Percentiles rank a stretch among this genome's conserved stretches.
Evolutionary conservation across 2,113 vertebrate species (phyloP).

Genomic region (Thalassoma bifasciatum): DNA sequence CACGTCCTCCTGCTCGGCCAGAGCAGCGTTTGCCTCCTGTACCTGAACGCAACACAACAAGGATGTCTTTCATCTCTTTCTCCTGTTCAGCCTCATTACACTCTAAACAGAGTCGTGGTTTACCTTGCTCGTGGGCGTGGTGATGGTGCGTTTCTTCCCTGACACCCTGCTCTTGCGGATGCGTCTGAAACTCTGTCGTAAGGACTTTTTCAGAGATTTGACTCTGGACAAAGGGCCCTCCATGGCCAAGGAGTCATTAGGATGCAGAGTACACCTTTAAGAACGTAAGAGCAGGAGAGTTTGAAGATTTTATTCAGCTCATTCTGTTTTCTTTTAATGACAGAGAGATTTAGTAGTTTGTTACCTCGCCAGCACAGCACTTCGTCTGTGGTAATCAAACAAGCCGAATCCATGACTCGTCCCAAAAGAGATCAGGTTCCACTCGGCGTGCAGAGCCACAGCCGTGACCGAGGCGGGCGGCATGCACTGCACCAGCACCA

Average conservation of each 20-base stretch:
- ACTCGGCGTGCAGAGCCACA: constrained; percentile 92
- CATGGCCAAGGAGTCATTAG: constrained; percentile 96
- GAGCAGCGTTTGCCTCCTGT: constrained; percentile 92
- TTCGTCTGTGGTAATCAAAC: constrained; percentile 92
- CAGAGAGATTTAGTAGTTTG: too few relatives aligned
- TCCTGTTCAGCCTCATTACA: background rate
- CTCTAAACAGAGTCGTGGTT: background rate
- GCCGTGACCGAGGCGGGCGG: constrained; percentile 93
- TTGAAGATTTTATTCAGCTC: too few relatives aligned
- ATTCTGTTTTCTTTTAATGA: background rate
- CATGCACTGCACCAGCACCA: constrained; percentile 91
- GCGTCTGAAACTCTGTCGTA: constrained; percentile 95
- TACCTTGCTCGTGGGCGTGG: constrained; percentile 91
- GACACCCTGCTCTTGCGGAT: constrained; percentile 97
- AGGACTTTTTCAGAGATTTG: constrained; percentile 96
- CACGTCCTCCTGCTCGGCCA: constrained; percentile 94
- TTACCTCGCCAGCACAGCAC: constrained; percentile 86
- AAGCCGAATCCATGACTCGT: constrained; percentile 97
- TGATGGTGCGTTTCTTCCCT: constrained; percentile 89
- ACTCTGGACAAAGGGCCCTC: constrained; percentile 95
- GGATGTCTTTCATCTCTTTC: background rate
- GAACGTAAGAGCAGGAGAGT: background rate
- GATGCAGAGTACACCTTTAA: constrained; percentile 94
- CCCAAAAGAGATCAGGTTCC: constrained; percentile 95
- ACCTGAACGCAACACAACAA: too few relatives aligned